Percentiles rank a stretch among this genome's conserved stretches.
These are phyloP conservation scores for Chondrilla cf. caribensis DNA, from an alignment of 37 sponge, comb jelly and placozoan species.

Conservation along the genomic window DNA sequence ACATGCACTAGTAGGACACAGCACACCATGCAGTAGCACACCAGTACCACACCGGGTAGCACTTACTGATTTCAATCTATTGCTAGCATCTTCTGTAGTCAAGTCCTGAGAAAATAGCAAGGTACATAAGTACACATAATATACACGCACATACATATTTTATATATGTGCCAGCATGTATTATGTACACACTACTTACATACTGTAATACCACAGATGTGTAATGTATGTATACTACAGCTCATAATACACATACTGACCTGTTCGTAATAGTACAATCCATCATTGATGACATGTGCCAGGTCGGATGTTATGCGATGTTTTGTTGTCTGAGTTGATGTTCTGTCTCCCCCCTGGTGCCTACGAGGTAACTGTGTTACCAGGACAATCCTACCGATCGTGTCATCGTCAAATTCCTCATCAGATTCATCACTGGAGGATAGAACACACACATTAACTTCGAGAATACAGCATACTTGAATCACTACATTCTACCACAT, in stretches of 20 bases:
- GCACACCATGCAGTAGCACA: no score
- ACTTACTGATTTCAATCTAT: no score
- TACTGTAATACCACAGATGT: neutral
- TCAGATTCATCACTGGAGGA: slow-evolving; percentile 35
- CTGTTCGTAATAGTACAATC: slow-evolving; percentile 90
- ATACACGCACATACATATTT: neutral
- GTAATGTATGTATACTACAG: neutral
- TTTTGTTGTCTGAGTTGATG: slow-evolving; percentile 38
- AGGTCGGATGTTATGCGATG: slow-evolving; percentile 69
- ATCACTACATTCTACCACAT: no score
- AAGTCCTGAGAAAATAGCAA: no score
- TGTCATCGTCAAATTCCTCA: slow-evolving; percentile 85
- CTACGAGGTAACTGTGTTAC: slow-evolving; percentile 73
- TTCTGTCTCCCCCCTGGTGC: slow-evolving; percentile 74
- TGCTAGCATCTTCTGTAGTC: no score
- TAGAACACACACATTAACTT: no score
- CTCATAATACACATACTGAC: no score
- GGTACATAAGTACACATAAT: no score
- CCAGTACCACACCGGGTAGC: no score
- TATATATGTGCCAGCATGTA: neutral
- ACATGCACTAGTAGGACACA: no score
- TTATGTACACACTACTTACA: neutral
- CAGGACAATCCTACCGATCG: slow-evolving; percentile 62
- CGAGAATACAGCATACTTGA: no score
- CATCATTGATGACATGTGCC: slow-evolving; percentile 93